These are phyloP conservation scores for Masticophis lateralis DNA, from an alignment of 2,797 vertebrate genomes.

Conservation along the genomic window DNA sequence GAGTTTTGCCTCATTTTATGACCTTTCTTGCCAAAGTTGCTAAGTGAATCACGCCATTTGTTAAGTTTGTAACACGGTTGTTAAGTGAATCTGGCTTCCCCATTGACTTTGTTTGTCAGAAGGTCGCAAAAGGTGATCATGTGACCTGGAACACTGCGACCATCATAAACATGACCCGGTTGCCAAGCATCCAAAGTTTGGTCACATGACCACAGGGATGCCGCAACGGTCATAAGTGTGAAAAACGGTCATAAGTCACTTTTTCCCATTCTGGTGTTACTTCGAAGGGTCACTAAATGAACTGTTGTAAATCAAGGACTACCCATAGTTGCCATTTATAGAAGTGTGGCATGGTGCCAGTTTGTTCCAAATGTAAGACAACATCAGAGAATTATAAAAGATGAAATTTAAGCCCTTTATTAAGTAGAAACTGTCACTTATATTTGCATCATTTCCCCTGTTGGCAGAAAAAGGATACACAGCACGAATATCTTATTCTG, in stretches of 20 bases:
- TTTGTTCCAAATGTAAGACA: background rate
- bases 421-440: background rate
- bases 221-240: background rate
- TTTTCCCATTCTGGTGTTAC: background rate
- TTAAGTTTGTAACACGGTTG: background rate
- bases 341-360: background rate
- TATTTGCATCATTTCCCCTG: background rate
- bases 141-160: too few species aligned
- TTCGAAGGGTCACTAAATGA: background rate
- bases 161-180: background rate
- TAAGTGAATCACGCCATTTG: background rate
- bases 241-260: background rate
- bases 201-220: background rate
- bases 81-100: background rate
- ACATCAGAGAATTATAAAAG: background rate
- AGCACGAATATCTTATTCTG: background rate
- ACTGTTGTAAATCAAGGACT: background rate
- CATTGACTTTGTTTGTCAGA: background rate
- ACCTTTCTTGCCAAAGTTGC: background rate
- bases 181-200: background rate
- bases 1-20: background rate
- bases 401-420: background rate
- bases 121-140: background rate
- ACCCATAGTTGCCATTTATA: background rate
- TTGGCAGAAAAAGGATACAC: background rate